Evolutionary conservation across 2,113 vertebrate species (phyloP), one percentile per base, ranked within the genome.

Genomic region (Rhynchopsitta pachyrhyncha): DNA sequence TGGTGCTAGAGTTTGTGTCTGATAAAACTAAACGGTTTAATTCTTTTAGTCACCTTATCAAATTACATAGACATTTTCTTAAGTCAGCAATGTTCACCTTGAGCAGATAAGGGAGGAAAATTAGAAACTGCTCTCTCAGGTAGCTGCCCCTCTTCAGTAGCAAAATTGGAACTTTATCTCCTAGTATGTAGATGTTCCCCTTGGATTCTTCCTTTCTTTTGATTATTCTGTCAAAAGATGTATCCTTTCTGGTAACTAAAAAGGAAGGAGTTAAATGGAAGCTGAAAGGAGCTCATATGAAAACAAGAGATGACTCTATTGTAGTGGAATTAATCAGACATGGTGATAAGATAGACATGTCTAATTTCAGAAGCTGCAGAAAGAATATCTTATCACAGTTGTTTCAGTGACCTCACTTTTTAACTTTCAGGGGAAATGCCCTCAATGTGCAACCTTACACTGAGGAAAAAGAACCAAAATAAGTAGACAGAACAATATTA

Each of bases 391-490:
- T 83, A 97, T 92, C 74, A 83, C 13, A 76, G 1, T 67, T 86
- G 49, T 73, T 69, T 82, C 93, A 88, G 50, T 94, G 81, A 95
- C 52, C 68, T 96, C 68, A 53, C 87, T 76, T 95, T 78, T 86
- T 86, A 92, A 93, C 77, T 95, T 91, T 77, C 14, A 68, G 91
- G 96, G 92, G 79, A 97, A 96, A 95, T 95, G 60, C 77, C 52
- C 96, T 86, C 44, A 90, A 76, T 49, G 67, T 77, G 57, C n/a
- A 96, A 91, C 37, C 53, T 69, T 79, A 66, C 57, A 80, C 33
- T 41, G 46, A 97, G 46, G 75, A 57, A 77, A 92, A 88, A 47
- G 64, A 88, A 52, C 86, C 75, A 88, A 96, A 82, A 35, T 75
- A 95, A 93, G 29, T 71, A 92, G 47, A 88, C 63, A 47, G 31